Evolutionary conservation across 2,888 invertebrate species (phyloP), one percentile per base, ranked within the genome.

Genomic region (Parapristionchus giblindavisi): DNA sequence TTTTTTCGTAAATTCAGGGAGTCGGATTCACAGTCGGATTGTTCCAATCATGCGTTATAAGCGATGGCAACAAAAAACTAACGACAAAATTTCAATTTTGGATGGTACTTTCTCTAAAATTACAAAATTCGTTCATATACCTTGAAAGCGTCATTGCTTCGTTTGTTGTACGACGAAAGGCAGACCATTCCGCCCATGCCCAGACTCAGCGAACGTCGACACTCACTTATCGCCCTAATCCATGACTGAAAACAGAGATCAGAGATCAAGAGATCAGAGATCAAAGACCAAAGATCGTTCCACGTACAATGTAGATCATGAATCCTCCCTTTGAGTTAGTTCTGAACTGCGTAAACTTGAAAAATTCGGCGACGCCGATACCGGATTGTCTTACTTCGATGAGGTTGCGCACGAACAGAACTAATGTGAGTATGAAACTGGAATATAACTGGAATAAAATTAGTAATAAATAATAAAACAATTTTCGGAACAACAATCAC

Each of bases 161-260:
- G 1, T 36, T 58, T 58, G 58, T 58, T 58, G 17, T 58, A 58
- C n/a, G 58, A 58, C 1, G 63, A 8, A 27, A 63, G 17, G 3
- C 40, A 24, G 1, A 63, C 34, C 63, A 63, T 63, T 24, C 63
- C 63, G n/a, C 63, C 63, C 63, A 63, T 63, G 24, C 63, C 63
- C 14, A 63, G 63, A 34, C 63, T 29, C 17, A 63, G 27, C 63
- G 63, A 63, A 36, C 40, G 61, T 4, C 61, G 24, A 8, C 29
- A 38, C 38, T 61, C 61, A 32, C 40, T 61, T n/a, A 61, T n/a
- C 38, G 61, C 61, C n/a, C 38, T 40, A 6, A 40, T 40, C 61
- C 61, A 61, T n/a, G 61, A 61, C 61, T 61, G 61, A 4, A 38
- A 43, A 11, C 11, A 1, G 14, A 38, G 61, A 61, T 61, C 36